Evolutionary conservation across 1,140 invertebrate species (phyloP), one percentile per base, ranked within the genome.

Genomic region (Galleria mellonella): DNA sequence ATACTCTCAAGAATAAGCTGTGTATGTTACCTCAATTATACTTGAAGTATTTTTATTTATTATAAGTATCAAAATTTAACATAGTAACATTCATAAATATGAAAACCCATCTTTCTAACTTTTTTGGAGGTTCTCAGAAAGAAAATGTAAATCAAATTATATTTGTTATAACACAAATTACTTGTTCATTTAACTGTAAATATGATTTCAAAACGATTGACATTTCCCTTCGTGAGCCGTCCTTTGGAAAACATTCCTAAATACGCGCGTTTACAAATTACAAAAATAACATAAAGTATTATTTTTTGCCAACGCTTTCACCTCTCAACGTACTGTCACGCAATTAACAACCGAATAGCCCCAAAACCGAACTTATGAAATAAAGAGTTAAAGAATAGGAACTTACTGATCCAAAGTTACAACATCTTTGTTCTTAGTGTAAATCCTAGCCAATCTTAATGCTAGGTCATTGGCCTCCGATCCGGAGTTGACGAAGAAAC

Each of bases 381-480:
- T 37, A 17, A 6, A 1, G 17, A 2, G 2, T 13, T 35, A 35
- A 13, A 14, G 9, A 37, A 14, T 32, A 33, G 59, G 62, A 69
- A 93, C 96, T 96, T 91, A 99, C 98, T 98, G 96, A 75, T 99
- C 97, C 9, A 99, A 75, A 0, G 95, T 94, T 59, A 99, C 95
- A 29, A 98, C 90, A 72, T 99, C 97, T 59, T 92, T 91, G 37
- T 93, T 90, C 52, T 93, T 92, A 1, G 97, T 99, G 71, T 98
- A 93, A 33, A 95, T 91, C 45, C 93, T 89, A 0, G 97, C 96
- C 32, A 99, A 86, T 35, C 97, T 90, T 4, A 99, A 76, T 0
- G 98, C 98, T 53, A 99, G 87, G 87, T 99, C 98, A 87, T 99
- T 99, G 1, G 98, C 97, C 88, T 99, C 98, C 17, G 97, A 99